Percentiles rank a stretch among this genome's conserved stretches.
These are phyloP conservation scores for Conus canariensis DNA, from an alignment of 2,888 invertebrate genomes.

Conservation along the genomic window DNA sequence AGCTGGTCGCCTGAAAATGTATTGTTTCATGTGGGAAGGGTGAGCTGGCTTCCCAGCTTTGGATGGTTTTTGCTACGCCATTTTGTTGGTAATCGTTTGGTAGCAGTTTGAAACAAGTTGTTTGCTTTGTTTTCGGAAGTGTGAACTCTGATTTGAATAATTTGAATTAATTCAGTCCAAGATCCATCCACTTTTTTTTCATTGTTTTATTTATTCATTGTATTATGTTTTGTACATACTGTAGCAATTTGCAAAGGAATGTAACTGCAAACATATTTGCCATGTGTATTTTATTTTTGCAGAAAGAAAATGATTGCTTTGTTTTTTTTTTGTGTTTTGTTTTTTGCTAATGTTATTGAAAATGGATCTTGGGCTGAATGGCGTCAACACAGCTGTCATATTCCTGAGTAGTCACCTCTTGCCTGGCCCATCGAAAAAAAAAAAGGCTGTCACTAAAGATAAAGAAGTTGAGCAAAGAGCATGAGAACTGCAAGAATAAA, in stretches of 20 bases:
- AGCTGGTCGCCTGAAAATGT: too few relatives aligned
- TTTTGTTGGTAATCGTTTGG: neutral
- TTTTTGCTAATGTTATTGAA: neutral
- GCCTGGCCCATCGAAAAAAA: too few relatives aligned
- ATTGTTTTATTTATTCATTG: neutral
- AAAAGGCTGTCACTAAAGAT: too few relatives aligned
- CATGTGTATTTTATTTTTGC: slow-evolving; percentile 5
- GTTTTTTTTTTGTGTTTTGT: neutral
- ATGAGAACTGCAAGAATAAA: too few relatives aligned
- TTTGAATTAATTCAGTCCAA: slow-evolving; percentile 15
- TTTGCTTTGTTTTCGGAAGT: neutral
- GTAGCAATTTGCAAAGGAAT: neutral
- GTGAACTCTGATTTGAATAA: neutral
- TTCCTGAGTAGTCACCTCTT: neutral
- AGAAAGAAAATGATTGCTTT: neutral
- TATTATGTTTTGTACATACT: slow-evolving; percentile 20
- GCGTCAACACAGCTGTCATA: neutral
- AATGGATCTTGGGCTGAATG: neutral
- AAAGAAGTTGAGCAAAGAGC: too few relatives aligned
- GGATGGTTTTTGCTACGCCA: too few relatives aligned
- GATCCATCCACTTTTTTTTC: neutral
- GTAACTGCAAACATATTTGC: neutral
- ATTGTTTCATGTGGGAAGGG: too few relatives aligned
- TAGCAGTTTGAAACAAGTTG: neutral
- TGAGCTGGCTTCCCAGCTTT: too few relatives aligned